Conservation (phyloP, 30 jellyfish, hydroid and myxozoan species). For the Aurelia sp. region DNA sequence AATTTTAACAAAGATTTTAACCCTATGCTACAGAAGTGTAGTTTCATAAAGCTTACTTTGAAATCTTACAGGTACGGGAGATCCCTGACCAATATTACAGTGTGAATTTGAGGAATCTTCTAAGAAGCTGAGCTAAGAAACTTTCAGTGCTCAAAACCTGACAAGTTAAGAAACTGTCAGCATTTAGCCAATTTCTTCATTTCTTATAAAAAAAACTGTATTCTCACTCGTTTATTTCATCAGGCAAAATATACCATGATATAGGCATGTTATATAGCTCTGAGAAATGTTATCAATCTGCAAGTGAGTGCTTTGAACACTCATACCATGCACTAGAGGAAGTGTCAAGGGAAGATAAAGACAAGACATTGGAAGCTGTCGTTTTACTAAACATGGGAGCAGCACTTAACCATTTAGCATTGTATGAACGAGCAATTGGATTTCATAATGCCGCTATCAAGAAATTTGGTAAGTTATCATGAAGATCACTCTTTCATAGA, state of each 20-base stretch:
- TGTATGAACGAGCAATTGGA: constrained; percentile 73
- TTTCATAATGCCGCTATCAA: constrained; percentile 76
- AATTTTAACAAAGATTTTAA: too few relatives aligned
- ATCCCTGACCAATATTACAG: too few relatives aligned
- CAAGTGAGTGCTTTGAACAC: constrained; percentile 93
- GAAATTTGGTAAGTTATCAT: constrained; percentile 62
- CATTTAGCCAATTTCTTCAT: too few relatives aligned
- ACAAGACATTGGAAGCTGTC: constrained; percentile 71
- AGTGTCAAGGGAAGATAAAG: constrained; percentile 34
- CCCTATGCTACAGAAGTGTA: too few relatives aligned
- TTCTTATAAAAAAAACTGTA: too few relatives aligned
- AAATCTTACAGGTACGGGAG: too few relatives aligned
- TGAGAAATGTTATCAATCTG: constrained; percentile 88
- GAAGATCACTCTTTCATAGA: too few relatives aligned
- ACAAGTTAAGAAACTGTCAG: too few relatives aligned
- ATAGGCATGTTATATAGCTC: constrained; percentile 90
- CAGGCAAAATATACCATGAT: constrained; percentile 88
- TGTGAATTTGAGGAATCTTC: too few relatives aligned
- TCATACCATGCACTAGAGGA: constrained; percentile 74
- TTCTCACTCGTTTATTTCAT: neutral
- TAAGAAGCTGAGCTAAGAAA: too few relatives aligned
- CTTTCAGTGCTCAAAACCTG: too few relatives aligned
- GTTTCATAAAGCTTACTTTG: too few relatives aligned
- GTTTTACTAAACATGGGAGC: constrained; percentile 90
- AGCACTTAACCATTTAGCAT: constrained; percentile 48